These are phyloP conservation scores for Indicator indicator DNA, from an alignment of 2,113 vertebrate genomes.

Conservation along the genomic window DNA sequence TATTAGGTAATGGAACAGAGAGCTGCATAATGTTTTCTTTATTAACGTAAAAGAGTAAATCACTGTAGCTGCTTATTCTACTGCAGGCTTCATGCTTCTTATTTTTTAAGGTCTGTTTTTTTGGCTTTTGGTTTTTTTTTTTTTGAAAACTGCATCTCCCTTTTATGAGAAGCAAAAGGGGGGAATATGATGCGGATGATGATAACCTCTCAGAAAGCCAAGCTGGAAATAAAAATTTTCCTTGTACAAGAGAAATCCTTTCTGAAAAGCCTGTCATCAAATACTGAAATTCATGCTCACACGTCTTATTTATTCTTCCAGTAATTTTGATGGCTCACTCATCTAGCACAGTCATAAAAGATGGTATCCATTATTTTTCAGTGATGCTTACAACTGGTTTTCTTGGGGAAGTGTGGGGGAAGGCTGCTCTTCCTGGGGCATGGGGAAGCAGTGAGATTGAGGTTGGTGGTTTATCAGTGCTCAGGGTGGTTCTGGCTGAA, in stretches of 20 bases:
- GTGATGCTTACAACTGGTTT: background rate
- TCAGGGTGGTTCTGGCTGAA: background rate
- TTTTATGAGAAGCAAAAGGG: background rate
- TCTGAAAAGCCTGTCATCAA: background rate
- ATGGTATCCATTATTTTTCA: constrained; percentile 24
- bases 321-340: background rate
- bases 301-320: background rate
- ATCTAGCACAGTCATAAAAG: background rate
- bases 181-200: background rate
- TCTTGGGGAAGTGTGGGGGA: background rate
- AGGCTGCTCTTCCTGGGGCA: background rate
- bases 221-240: constrained; percentile 35
- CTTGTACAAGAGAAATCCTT: background rate
- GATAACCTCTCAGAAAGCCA: background rate
- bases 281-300: background rate
- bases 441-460: background rate
- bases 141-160: constrained; percentile 12
- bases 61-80: background rate
- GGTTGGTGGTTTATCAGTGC: background rate
- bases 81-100: background rate
- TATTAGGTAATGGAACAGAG: background rate
- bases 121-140: background rate
- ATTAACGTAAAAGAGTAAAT: background rate
- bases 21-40: background rate
- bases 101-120: constrained; percentile 24